Conservation (phyloP, 2,797 vertebrate genomes). For the Hippocampus kuda region DNA sequence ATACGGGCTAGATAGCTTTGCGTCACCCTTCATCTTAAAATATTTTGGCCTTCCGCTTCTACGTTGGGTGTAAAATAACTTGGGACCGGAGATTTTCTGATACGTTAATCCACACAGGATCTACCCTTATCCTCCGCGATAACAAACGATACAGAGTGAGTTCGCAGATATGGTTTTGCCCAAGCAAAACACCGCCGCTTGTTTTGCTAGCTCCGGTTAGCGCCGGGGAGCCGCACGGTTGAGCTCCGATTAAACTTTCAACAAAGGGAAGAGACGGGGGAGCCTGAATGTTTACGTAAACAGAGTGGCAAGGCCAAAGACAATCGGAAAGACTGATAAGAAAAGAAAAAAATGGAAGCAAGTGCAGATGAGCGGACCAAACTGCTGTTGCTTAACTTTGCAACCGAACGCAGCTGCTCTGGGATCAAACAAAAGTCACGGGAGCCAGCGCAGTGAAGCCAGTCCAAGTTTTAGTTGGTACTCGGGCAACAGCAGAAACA, state of each 20-base stretch:
- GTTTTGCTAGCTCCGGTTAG: conserved; percentile 11
- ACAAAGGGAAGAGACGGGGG: conserved; percentile 34
- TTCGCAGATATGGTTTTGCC: conserved; percentile 7
- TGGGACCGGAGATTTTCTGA: neutral
- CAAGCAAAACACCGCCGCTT: conserved; percentile 21
- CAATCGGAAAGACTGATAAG: conserved; percentile 7
- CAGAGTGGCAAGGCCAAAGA: conserved; percentile 34
- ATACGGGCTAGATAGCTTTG: neutral
- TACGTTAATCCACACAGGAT: neutral
- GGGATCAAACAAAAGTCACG: conserved; percentile 29
- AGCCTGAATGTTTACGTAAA: conserved; percentile 53
- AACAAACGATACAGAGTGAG: neutral
- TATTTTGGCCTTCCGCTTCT: neutral
- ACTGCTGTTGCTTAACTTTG: conserved; percentile 31
- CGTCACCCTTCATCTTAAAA: neutral
- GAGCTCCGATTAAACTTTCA: conserved; percentile 56
- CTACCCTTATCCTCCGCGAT: neutral
- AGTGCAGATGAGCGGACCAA: conserved; percentile 17
- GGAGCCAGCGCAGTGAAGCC: no score
- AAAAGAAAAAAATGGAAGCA: conserved; percentile 11
- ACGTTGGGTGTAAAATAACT: neutral
- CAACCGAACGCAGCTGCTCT: conserved; percentile 7
- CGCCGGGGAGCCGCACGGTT: conserved; percentile 31
- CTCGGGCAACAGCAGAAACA: no score
- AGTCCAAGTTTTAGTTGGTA: no score